Percentiles rank a stretch among this genome's conserved stretches.
These are phyloP conservation scores for Callosobruchus maculatus DNA, from an alignment of 2,888 invertebrate genomes.

Conservation along the genomic window DNA sequence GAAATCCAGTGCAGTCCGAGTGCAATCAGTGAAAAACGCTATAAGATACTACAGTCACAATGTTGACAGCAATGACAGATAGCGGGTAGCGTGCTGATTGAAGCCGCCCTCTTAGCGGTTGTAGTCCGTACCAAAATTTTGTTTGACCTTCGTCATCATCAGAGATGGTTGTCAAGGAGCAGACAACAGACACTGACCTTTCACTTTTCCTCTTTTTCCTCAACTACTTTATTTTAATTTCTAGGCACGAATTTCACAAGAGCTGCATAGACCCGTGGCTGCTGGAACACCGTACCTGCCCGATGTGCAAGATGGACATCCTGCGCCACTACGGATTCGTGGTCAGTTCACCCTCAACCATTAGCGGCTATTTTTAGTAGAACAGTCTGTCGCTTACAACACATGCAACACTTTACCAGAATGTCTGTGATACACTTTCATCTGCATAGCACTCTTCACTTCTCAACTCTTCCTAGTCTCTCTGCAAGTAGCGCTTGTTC, in stretches of 20 bases:
- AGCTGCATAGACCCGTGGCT: constrained; percentile 95
- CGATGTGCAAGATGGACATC: constrained; percentile 97
- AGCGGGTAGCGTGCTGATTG: no score
- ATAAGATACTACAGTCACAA: no score
- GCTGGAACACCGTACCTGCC: constrained; percentile 90
- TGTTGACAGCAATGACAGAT: no score
- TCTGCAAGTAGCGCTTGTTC: background rate
- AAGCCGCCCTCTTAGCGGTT: no score
- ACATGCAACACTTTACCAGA: constrained; percentile 16
- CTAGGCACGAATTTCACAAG: constrained; percentile 93
- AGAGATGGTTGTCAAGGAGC: no score
- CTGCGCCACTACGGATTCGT: constrained; percentile 84
- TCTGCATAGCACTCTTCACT: background rate
- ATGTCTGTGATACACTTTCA: constrained; percentile 23
- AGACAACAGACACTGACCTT: no score
- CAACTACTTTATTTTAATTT: no score
- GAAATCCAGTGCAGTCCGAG: no score
- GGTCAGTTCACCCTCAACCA: constrained; percentile 58
- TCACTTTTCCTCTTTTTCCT: no score
- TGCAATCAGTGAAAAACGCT: no score
- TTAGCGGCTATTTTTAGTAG: constrained; percentile 34
- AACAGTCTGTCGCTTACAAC: constrained; percentile 15
- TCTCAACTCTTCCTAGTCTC: background rate
- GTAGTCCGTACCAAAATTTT: no score
- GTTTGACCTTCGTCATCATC: no score